These are phyloP conservation scores for Drosophila aldrichi DNA, from an alignment of 2,888 invertebrate species.

Conservation along the genomic window DNA sequence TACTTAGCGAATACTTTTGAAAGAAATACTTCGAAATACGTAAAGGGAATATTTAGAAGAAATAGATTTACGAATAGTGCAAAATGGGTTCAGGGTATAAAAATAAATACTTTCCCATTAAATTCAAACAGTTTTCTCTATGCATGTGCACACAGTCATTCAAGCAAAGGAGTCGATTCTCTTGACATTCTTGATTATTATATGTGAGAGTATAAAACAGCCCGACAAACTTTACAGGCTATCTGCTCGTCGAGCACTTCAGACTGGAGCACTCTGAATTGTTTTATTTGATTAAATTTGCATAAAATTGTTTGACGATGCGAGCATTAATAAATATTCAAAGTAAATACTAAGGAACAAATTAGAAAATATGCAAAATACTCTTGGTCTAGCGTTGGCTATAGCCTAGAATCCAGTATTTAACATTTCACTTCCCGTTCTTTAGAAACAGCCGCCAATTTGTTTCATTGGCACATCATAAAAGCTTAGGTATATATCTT, in stretches of 20 bases:
- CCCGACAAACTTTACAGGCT: neutral
- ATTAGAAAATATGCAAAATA: slow-evolving; percentile 13
- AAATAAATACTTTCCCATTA: too few relatives aligned
- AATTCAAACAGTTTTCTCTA: neutral
- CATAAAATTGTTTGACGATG: neutral
- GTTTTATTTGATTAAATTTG: neutral
- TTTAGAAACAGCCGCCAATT: slow-evolving; percentile 54
- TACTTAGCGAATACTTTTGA: too few relatives aligned
- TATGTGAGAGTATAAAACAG: neutral
- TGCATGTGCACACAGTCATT: neutral
- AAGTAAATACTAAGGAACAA: neutral
- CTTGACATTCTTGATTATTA: too few relatives aligned
- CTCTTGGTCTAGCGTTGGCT: neutral
- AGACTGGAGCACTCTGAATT: neutral
- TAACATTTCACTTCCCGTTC: slow-evolving; percentile 34
- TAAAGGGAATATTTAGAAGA: too few relatives aligned
- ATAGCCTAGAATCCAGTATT: slow-evolving; percentile 4
- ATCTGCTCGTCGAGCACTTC: neutral
- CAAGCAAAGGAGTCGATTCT: too few relatives aligned
- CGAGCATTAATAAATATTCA: neutral
- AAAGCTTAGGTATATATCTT: slow-evolving; percentile 21
- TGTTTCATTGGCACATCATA: slow-evolving; percentile 71
- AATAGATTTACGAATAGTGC: too few relatives aligned
- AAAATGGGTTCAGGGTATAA: too few relatives aligned
- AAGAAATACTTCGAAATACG: too few relatives aligned